Evolutionary conservation across 2,888 invertebrate genomes (phyloP), one percentile per base, ranked within the genome.

Genomic region (Dynastes tityus): DNA sequence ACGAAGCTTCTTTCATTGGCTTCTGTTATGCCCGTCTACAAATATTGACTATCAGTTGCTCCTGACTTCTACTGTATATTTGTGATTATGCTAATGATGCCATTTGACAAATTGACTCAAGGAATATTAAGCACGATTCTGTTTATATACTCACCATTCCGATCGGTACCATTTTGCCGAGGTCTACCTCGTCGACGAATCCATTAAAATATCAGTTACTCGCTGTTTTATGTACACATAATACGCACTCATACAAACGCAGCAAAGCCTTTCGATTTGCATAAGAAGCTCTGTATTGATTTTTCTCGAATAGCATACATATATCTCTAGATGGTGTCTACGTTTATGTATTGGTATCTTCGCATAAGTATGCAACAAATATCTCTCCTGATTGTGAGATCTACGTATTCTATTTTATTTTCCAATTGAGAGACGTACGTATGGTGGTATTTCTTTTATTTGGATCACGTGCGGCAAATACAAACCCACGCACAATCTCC

Each of bases 71-170:
- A 45, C 75, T 51, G 76, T 45, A 64, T 77, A 79, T 78, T 78
- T 80, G 79, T 79, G 79, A 80, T 80, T 80, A 80, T 80, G 81
- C 80, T 80, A 80, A 80, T 80, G 81, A 80, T 74, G 77, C 80
- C 80, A 81, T 81, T 80, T 80, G 78, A 79, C 79, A 80, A 81
- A 80, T 78, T 78, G 79, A 81, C 79, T 79, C 77, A 65, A 68
- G 70, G 79, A 74, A 79, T 77, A 77, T 79, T 79, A 79, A 79
- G 79, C 74, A 79, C 74, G 77, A 79, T 73, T 79, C 74, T 77
- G 79, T 79, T 77, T 77, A 65, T 67, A 63, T 67, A 67, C 70
- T 51, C 55, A 49, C 65, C 71, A 37, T 51, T 22, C 45, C 32
- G 49, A 65, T 68, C 32, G 45, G 55, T 63, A 71, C 61, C 65